Evolutionary conservation across 1,140 invertebrate species (phyloP), one percentile per base, ranked within the genome.

Genomic region (Lasioglossum baleicum): DNA sequence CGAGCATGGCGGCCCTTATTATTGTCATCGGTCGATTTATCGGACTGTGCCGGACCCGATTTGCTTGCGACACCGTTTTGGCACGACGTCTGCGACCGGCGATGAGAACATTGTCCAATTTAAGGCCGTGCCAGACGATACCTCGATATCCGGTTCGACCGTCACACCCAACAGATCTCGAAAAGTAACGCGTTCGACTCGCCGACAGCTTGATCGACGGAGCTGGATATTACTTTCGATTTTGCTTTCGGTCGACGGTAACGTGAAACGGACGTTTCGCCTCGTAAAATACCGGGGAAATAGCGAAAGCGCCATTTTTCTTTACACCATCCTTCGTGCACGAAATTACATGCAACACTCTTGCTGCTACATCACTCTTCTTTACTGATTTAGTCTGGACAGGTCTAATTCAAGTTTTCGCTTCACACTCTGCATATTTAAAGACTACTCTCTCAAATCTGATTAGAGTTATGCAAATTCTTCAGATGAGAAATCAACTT

Each of bases 141-240:
- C 48, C 40, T 22, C 76, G 76, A 79, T 79, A 79, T 79, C 76
- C 76, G 76, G 76, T 73, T 79, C 63, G 35, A 35, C 51, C 76
- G 69, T 79, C 69, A 79, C 70, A 58, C 70, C 76, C 76, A 58
- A 7, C 7, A 26, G 51, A 79, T 79, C 69, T 79, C 56, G 35
- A 58, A 73, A 73, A 79, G 61, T 48, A 65, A 78, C 60, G 44
- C 35, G 69, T 51, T 20, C 69, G 35, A 64, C 15, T 42, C 31
- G 58, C 2, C 26, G 68, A 51, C 75, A 63, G 35, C 64, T 78
- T 42, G 69, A 56, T 51, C 31, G 60, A 56, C 48, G 44, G 22
- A 17, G 22, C 15, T 44, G 31, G 56, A 58, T 58, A n/a, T 58
- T 58, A 58, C 20, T 58, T 58, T 58, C 20, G 56, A n/a, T 58